These are phyloP conservation scores for Neodontobutis hainanensis DNA, from an alignment of 2,113 vertebrate genomes.

Conservation along the genomic window DNA sequence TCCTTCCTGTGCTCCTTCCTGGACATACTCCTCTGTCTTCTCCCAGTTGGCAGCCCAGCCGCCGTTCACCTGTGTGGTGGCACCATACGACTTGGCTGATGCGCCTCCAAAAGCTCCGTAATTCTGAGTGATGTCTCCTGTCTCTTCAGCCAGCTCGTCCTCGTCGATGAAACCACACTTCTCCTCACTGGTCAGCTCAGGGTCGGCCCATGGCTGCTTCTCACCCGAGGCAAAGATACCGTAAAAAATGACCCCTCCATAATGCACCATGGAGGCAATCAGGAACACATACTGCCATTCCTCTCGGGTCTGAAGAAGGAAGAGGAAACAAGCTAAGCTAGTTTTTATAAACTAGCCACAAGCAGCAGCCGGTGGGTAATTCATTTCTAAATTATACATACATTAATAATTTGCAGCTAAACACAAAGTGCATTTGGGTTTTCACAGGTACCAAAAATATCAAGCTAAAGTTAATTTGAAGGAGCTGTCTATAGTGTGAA, in stretches of 20 bases:
- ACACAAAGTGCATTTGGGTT: too few species aligned
- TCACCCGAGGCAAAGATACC: constrained; percentile 97
- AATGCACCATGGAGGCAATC: constrained; percentile 95
- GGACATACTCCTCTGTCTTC: constrained; percentile 96
- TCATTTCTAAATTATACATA: too few species aligned
- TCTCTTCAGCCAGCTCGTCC: constrained; percentile 97
- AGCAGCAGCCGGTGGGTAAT: neutral
- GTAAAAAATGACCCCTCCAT: constrained; percentile 96
- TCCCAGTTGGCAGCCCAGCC: constrained; percentile 96
- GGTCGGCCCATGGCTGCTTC: constrained; percentile 98
- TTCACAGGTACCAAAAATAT: too few species aligned
- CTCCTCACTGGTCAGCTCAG: constrained; percentile 95
- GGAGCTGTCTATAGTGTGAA: too few species aligned
- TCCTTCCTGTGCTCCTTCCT: constrained; percentile 86
- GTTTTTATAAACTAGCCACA: neutral
- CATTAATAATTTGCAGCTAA: too few species aligned
- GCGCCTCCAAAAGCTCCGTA: constrained; percentile 88
- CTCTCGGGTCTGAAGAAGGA: constrained; percentile 85
- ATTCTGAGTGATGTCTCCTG: constrained; percentile 95
- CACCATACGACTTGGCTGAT: constrained; percentile 90
- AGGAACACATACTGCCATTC: constrained; percentile 99
- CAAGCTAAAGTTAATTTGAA: too few species aligned
- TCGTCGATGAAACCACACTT: constrained; percentile 99
- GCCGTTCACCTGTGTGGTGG: constrained; percentile 92
- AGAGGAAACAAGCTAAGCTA: neutral